These are phyloP conservation scores for Hemaris fuciformis DNA, from an alignment of 2,888 invertebrate species.

Conservation along the genomic window DNA sequence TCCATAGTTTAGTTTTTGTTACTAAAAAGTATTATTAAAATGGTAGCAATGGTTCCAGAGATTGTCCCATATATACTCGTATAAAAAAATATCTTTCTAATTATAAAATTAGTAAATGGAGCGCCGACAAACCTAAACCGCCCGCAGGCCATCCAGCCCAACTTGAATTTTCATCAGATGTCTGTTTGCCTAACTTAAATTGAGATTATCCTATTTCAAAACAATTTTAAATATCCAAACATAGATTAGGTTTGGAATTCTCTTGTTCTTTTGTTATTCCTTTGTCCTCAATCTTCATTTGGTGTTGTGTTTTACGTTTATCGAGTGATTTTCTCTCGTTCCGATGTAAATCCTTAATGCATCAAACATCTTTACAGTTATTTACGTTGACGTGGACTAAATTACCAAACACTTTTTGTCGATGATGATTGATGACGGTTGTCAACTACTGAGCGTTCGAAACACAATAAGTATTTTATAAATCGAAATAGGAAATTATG, in stretches of 20 bases:
- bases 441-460: neutral
- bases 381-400: neutral
- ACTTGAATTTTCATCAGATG: slow-evolving; percentile 38
- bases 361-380: neutral
- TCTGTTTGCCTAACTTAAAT: slow-evolving; percentile 50
- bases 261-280: slow-evolving; percentile 29
- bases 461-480: neutral
- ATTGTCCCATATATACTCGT: no score
- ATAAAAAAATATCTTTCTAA: no score
- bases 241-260: slow-evolving; percentile 26
- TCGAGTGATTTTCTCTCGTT: neutral
- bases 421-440: neutral
- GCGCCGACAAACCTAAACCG: slow-evolving; percentile 9
- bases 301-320: neutral
- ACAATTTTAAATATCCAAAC: slow-evolving; percentile 36
- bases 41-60: no score
- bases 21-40: no score
- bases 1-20: no score
- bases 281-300: slow-evolving; percentile 22
- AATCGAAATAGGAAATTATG: neutral
- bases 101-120: neutral
- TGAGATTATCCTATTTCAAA: slow-evolving; percentile 40
- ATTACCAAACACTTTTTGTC: neutral
- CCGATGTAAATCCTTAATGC: neutral
- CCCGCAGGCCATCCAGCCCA: slow-evolving; percentile 31